A percentile compares a stretch with the other conserved stretches of the same genome.
phyloP scores from a whole-genome alignment of 1,140 invertebrate species.

The Leptonema lineaticorne region DNA sequence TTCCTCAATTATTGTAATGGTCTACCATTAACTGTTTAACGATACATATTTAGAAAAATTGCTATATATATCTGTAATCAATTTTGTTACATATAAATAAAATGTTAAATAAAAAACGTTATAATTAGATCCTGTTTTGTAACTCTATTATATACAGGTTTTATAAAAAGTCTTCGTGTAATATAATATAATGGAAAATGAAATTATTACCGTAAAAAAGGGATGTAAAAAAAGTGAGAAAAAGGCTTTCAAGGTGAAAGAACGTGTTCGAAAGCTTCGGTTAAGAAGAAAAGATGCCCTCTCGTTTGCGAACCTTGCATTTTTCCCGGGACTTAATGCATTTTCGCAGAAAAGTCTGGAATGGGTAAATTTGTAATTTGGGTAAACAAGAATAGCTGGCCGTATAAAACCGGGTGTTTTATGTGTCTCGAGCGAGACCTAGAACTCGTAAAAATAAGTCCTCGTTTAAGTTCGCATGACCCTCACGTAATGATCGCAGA shows the following conservation, averaged over 20 bases:
- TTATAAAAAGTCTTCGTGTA: no score
- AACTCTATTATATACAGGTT: no score
- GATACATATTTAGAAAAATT: no score
- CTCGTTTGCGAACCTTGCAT: background rate
- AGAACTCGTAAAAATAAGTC: background rate
- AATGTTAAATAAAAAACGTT: no score
- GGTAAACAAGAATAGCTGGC: conserved; percentile 15
- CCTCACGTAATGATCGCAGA: conserved; percentile 7
- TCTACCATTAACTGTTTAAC: no score
- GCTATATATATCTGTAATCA: no score
- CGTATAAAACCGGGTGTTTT: conserved; percentile 11
- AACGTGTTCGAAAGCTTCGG: background rate
- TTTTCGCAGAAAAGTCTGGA: background rate
- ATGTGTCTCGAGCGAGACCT: background rate
- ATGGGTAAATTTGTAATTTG: no score
- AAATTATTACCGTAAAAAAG: background rate
- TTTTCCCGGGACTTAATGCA: background rate
- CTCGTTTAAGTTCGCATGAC: conserved; percentile 9
- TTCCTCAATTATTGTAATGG: no score
- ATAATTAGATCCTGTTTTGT: no score
- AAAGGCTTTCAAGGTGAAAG: background rate
- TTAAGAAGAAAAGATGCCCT: background rate
- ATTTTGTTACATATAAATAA: no score
- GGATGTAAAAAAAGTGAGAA: background rate
- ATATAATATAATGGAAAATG: background rate